These are phyloP conservation scores for Phenacoccus solenopsis DNA, from an alignment of 1,140 invertebrate genomes.

Conservation along the genomic window DNA sequence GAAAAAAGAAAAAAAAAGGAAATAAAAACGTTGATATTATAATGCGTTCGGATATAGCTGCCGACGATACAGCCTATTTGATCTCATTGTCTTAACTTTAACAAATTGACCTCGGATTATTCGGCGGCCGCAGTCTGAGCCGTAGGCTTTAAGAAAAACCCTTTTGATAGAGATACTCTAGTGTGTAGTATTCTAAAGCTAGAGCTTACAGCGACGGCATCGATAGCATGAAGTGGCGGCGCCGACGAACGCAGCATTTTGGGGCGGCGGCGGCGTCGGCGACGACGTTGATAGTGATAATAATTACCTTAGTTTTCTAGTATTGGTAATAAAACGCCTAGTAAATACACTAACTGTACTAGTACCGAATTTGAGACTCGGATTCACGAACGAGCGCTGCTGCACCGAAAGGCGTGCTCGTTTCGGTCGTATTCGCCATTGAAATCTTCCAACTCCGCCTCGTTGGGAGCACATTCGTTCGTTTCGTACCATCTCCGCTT, in stretches of 20 bases:
- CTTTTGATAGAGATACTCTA: constrained; percentile 12
- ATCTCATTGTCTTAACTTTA: constrained; percentile 18
- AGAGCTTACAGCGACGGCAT: background rate
- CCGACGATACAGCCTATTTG: constrained; percentile 14
- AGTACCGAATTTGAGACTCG: too few relatives aligned
- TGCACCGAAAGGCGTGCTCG: too few relatives aligned
- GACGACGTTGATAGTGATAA: too few relatives aligned
- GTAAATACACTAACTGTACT: too few relatives aligned
- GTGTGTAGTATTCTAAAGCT: background rate
- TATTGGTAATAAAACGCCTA: too few relatives aligned
- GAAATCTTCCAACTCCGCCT: too few relatives aligned
- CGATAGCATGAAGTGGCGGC: too few relatives aligned
- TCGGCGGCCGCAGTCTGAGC: constrained; percentile 13
- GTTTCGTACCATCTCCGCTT: too few relatives aligned
- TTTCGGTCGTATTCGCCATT: too few relatives aligned
- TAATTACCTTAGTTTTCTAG: too few relatives aligned
- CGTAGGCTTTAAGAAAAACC: constrained; percentile 13
- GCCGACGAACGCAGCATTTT: background rate
- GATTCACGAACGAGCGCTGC: too few relatives aligned
- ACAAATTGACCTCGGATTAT: constrained; percentile 17
- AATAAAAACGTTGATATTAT: constrained; percentile 18
- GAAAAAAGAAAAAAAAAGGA: constrained; percentile 10
- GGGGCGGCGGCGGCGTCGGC: background rate
- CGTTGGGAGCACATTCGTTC: too few relatives aligned
- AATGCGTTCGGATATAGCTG: constrained; percentile 12